Conservation (phyloP, 2,888 invertebrate genomes). For the Drosophila emarginata region DNA sequence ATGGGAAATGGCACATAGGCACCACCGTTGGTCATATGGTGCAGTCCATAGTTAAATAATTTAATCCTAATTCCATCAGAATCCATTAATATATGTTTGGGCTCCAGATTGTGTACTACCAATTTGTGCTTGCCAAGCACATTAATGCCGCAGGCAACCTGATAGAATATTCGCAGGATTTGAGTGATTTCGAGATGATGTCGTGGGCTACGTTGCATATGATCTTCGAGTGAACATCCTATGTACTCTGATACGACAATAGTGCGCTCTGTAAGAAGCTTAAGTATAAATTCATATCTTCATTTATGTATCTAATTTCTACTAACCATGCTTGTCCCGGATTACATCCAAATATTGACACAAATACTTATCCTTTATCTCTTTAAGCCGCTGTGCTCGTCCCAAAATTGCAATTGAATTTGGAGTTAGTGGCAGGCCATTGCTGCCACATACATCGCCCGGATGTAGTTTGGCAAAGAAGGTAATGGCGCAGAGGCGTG, state of each 20-base stretch:
- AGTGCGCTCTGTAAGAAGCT: slow-evolving; percentile 86
- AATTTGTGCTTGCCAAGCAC: slow-evolving; percentile 89
- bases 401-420: slow-evolving; percentile 98
- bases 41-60: slow-evolving; percentile 96
- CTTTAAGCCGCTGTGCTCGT: slow-evolving; percentile 91
- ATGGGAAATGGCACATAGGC: slow-evolving; percentile 95
- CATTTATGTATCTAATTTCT: too few species aligned
- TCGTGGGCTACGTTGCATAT: slow-evolving; percentile 79
- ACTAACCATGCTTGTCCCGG: slow-evolving; percentile 95
- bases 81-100: slow-evolving; percentile 91
- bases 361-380: slow-evolving; percentile 90
- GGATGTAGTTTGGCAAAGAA: slow-evolving; percentile 96
- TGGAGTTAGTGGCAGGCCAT: slow-evolving; percentile 97
- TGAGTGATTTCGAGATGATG: slow-evolving; percentile 81
- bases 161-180: slow-evolving; percentile 87
- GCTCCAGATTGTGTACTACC: slow-evolving; percentile 90
- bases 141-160: slow-evolving; percentile 88
- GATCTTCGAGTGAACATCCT: slow-evolving; percentile 86
- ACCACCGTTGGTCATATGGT: slow-evolving; percentile 94
- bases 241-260: slow-evolving; percentile 92
- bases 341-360: slow-evolving; percentile 96
- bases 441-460: slow-evolving; percentile 95
- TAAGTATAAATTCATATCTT: not conserved
- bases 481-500: slow-evolving; percentile 90
- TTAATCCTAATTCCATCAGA: slow-evolving; percentile 87